Evolutionary conservation across 37 sponge, comb jelly and placozoan species (phyloP), one percentile per base, ranked within the genome.

Genomic region (Tethya wilhelma): DNA sequence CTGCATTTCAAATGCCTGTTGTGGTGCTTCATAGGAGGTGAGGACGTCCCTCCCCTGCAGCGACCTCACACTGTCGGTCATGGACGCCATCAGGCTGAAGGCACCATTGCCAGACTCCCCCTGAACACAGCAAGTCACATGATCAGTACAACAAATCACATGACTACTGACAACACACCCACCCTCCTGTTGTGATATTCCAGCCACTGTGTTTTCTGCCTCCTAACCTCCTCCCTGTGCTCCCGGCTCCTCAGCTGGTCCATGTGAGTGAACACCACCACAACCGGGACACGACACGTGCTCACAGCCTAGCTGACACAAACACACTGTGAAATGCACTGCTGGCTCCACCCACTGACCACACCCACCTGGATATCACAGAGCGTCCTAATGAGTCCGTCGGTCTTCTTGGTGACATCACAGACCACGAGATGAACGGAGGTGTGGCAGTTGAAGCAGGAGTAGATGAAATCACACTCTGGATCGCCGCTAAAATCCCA

Each of bases 401-500:
- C 22, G 44, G 12, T 20, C 0, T 36, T 41, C 23, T 33, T 31
- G 5, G 37, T 25, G 20, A 66, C 66, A 59, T 72, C 68, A 37
- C 78, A 78, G 11, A 91, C 87, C 29, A 82, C 64, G 25, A 91
- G 42, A 30, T 91, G 91, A 1, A 91, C 55, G 11, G 79, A 86
- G 42, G 64, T 60, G 49, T 57, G 34, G 62, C 87, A 83, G 28
- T 37, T 12, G 64, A 91, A 86, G 38, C 74, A 86, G 26, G 82
- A 53, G 67, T 91, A 86, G 32, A 91, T 38, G 36, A 32, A 38
- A 8, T 44, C 57, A 56, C 41, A 84, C 31, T 73, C 41, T 33
- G 78, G 59, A 23, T 60, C 71, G 0, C 86, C 91, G 12, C 46
- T 43, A 38, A 91, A 91, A 36, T 91, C 91, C 91, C 91, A 91